Conservation (phyloP, 2,888 invertebrate genomes). For the Biston betularia region DNA sequence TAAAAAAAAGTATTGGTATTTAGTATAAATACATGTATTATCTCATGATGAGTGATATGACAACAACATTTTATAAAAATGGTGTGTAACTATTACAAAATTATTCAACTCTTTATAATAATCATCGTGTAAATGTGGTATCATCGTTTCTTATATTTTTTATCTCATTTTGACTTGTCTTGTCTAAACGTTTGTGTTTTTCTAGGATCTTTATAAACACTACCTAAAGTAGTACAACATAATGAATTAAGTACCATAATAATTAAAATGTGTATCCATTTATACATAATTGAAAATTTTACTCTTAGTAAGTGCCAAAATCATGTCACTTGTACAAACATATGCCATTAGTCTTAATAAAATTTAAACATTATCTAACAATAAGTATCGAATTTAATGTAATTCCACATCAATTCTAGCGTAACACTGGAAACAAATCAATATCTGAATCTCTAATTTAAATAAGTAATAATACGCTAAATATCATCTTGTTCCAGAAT, state of each 20-base stretch:
- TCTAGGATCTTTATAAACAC: background rate
- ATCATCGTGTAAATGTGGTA: too few relatives aligned
- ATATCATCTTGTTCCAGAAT: too few relatives aligned
- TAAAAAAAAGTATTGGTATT: background rate
- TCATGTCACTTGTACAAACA: constrained; percentile 27
- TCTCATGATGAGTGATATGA: too few relatives aligned
- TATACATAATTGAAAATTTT: constrained; percentile 7
- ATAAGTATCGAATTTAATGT: background rate
- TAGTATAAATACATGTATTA: background rate
- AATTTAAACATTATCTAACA: background rate
- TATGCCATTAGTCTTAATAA: constrained; percentile 35
- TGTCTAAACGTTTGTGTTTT: too few relatives aligned
- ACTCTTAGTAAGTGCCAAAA: constrained; percentile 27
- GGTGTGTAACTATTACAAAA: background rate
- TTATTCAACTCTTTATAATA: too few relatives aligned
- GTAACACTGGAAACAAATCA: background rate
- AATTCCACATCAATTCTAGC: too few relatives aligned
- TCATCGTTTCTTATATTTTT: too few relatives aligned
- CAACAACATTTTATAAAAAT: background rate
- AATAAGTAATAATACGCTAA: background rate
- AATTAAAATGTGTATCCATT: background rate
- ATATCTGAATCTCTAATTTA: background rate
- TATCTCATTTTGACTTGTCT: too few relatives aligned
- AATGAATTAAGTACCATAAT: too few relatives aligned
- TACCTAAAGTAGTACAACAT: background rate